A percentile compares a stretch with the other conserved stretches of the same genome.
phyloP scores from a whole-genome alignment of 1,140 invertebrate species.

The Bathynomus jamesi region DNA sequence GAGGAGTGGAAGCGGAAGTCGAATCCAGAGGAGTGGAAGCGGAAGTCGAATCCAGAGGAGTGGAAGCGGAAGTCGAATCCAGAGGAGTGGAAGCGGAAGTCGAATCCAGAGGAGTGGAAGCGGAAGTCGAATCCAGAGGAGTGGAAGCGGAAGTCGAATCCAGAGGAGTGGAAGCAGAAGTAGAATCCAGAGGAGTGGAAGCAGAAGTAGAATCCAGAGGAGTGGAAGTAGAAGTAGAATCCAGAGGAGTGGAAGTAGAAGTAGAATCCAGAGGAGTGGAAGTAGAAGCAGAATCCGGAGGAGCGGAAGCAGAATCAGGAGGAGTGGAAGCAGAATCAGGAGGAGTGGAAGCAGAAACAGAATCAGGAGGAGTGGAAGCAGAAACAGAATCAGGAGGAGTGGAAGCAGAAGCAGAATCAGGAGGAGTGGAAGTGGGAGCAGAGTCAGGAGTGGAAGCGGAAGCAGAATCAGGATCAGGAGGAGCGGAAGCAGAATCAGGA shows the following conservation, averaged over 20 bases:
- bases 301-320: too few relatives aligned
- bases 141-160: conserved; percentile 11
- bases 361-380: too few relatives aligned
- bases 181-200: conserved; percentile 10
- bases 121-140: conserved; percentile 6
- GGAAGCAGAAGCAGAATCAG: conserved; percentile 17
- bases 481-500: too few relatives aligned
- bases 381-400: conserved; percentile 5
- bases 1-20: conserved; percentile 29
- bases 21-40: too few relatives aligned
- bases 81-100: too few relatives aligned
- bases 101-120: too few relatives aligned
- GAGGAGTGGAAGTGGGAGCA: conserved; percentile 13
- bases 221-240: too few relatives aligned
- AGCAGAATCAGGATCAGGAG: conserved; percentile 17
- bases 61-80: conserved; percentile 12
- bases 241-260: conserved; percentile 25
- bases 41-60: too few relatives aligned
- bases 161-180: conserved; percentile 17
- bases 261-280: conserved; percentile 21
- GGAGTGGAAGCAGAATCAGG: conserved; percentile 15
- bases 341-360: too few relatives aligned
- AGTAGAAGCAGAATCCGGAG: too few relatives aligned
- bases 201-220: too few relatives aligned
- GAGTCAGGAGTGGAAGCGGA: conserved; percentile 1